Conservation (phyloP, 2,797 vertebrate genomes). For the Phataginus tetradactyla region DNA sequence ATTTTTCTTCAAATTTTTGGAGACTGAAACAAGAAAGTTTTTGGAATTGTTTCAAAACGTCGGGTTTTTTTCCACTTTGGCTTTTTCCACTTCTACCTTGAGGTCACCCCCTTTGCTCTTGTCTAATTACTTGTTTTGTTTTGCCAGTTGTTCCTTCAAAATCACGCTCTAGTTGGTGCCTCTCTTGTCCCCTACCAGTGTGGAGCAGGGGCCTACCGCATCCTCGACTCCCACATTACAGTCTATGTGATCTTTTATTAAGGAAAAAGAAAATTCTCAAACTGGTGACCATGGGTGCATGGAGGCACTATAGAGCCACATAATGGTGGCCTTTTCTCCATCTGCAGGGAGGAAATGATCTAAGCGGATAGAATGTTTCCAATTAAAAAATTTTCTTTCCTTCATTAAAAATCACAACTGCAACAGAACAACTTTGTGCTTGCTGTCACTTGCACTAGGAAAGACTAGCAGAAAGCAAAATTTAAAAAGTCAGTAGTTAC, state of each 20-base stretch:
- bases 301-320: not conserved
- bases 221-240: not conserved
- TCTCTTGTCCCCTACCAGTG: not conserved
- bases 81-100: slow-evolving; percentile 75
- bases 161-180: not conserved
- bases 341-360: not conserved
- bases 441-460: not conserved
- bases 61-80: slow-evolving; percentile 72
- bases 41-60: not conserved
- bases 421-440: not conserved
- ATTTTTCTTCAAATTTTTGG: slow-evolving; percentile 41
- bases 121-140: slow-evolving; percentile 38
- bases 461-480: slow-evolving; percentile 19
- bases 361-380: not conserved
- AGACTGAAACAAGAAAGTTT: not conserved
- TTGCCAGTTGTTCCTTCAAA: slow-evolving; percentile 13
- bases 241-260: not conserved
- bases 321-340: not conserved
- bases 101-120: not conserved
- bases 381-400: not conserved
- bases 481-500: not conserved
- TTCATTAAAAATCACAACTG: slow-evolving; percentile 24
- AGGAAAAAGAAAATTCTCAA: not conserved
- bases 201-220: not conserved
- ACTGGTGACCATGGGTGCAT: not conserved